A percentile compares a stretch with the other conserved stretches of the same genome.
Evolutionary conservation across 2,888 invertebrate genomes (phyloP).

Genomic region (Stenolophus ochropezus): DNA sequence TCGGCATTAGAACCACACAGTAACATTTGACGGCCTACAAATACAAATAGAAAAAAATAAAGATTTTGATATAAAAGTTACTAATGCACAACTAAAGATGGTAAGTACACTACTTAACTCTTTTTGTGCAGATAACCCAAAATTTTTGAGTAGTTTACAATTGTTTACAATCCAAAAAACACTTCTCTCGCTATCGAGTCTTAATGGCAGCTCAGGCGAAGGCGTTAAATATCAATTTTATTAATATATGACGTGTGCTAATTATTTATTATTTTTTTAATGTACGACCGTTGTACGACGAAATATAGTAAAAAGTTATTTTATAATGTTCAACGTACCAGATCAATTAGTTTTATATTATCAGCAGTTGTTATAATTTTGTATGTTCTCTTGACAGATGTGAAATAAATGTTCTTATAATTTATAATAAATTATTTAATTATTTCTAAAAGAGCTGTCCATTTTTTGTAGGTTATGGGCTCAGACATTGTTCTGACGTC

Average conservation of each 20-base stretch:
- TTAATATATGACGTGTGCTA: too few species aligned
- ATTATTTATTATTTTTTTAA: too few species aligned
- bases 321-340: too few species aligned
- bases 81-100: conserved; percentile 98
- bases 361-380: neutral
- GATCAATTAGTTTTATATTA: too few species aligned
- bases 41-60: conserved; percentile 95
- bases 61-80: conserved; percentile 97
- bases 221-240: too few species aligned
- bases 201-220: conserved; percentile 88
- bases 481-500: too few species aligned
- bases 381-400: neutral
- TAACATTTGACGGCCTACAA: conserved; percentile 97
- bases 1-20: conserved; percentile 95
- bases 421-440: too few species aligned
- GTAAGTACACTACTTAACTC: conserved; percentile 75
- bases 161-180: conserved; percentile 94
- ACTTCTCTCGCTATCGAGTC: conserved; percentile 96
- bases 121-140: neutral
- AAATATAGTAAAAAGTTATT: too few species aligned
- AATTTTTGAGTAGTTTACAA: conserved; percentile 83
- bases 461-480: too few species aligned
- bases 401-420: too few species aligned
- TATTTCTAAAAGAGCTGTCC: too few species aligned
- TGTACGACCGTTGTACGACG: too few species aligned